Base-by-base conservation (phyloP, 2,113 vertebrate species). In the Oophaga pumilio region DNA sequence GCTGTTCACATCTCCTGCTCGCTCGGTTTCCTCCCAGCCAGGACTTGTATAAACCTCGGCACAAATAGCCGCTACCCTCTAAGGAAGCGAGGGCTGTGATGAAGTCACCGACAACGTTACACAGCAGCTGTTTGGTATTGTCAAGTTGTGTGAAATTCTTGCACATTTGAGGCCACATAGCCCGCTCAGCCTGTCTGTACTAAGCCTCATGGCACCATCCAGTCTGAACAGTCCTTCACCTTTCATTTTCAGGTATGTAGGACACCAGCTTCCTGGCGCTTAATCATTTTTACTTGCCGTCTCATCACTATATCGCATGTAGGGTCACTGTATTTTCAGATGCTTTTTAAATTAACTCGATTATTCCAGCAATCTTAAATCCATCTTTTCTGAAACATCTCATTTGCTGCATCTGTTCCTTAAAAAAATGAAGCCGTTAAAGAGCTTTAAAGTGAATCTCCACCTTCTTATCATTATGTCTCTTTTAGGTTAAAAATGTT, bases 91-190 rank as follows among this genome's bases (percentile, higher is more conserved):
- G 10, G 49, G 71, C 50, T 22, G 43, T 22, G 18, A 43, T 64
- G 28, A 50, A n/a, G 26, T 82, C 33, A 50, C 11, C 69, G 81
- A 53, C 49, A 50, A 60, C 50, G 33, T 64, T 60, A 57, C 76
- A 52, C 33, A 20, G 73, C 73, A 85, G 84, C 84, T 85, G 84
- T 85, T 85, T 64, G 60, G 64, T 77, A 62, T 64, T 77, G 73
- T 64, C 73, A 85, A 13, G 57, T 85, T 85, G 26, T 50, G 73
- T 76, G 73, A 85, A 76, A 62, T 76, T 77, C 22, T 26, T 82
- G 43, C 49, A 82, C 49, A 68, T 59, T 66, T 52, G 43, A 68
- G 18, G 59, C 79, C 57, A 14, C 15, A 14, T 82, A 64, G 59
- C 43, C 59, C 5, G 49, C 59, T 50, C 53, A 11, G 84, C 33